Evolutionary conservation across 2,888 invertebrate genomes (phyloP), one percentile per base, ranked within the genome.

Genomic region (Lasius fuliginosus): DNA sequence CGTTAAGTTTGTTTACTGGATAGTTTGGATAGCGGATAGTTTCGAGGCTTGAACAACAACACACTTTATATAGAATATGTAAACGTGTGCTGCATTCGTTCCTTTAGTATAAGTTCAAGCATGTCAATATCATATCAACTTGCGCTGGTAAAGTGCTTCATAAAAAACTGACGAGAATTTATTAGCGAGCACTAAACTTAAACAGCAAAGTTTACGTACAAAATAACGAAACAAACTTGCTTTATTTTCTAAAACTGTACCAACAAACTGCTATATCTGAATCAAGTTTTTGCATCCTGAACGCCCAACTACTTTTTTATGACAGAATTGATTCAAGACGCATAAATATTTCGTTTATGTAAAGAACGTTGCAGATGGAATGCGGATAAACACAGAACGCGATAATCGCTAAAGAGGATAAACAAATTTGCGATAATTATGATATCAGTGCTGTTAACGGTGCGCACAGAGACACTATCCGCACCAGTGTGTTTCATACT

Each of bases 11-110:
- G 46, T 73, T 73, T 73, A 65, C 46, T 36, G 79, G 60, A 81
- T 81, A 81, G 79, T 81, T 81, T 49, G 46, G 79, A 71, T 73
- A 73, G 73, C 60, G 73, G 73, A 60, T 81, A 73, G 73, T 81
- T 71, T 3, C 60, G 27, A 46, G 71, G 33, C 46, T 79, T 18
- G 30, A 81, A 81, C 73, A 73, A 81, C 77, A 69, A 42, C 49
- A 56, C n/a, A 60, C 73, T 73, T 60, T 81, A 73, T 81, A 71
- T 46, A 81, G 46, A 53, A 18, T 53, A 76, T 49, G 27, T 60
- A 81, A 49, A 69, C 30, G 49, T 46, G 67, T 27, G 33, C 58
- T 69, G 60, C 46, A 76, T 67, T 67, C 65, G 49, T 79, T 81
- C 60, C 73, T 81, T 73, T 73, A 60, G 46, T 11, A 27, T 69